These are phyloP conservation scores for Mobula birostris DNA, from an alignment of 2,113 vertebrate species.

Conservation along the genomic window DNA sequence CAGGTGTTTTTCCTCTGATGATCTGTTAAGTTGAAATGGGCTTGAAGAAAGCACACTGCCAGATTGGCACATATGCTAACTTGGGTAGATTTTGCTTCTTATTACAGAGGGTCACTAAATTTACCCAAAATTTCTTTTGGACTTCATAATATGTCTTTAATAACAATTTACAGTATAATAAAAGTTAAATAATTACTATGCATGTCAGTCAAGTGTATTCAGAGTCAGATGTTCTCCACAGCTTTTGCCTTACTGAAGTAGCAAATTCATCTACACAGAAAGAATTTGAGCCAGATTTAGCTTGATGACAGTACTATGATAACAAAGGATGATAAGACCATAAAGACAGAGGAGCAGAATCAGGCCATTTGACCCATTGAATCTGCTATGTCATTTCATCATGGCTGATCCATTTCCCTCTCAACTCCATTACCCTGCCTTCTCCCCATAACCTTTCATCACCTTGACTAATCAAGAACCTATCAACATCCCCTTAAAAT, in stretches of 20 bases:
- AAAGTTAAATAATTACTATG: not conserved
- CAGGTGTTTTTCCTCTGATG: not conserved
- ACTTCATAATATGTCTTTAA: not conserved
- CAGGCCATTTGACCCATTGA: no score
- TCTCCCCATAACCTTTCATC: no score
- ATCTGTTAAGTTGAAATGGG: not conserved
- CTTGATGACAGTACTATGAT: no score
- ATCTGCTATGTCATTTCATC: no score
- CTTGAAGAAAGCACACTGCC: not conserved
- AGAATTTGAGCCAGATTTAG: no score
- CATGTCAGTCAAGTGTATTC: not conserved
- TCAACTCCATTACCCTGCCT: no score
- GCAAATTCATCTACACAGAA: not conserved
- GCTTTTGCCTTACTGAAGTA: not conserved
- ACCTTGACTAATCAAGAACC: no score
- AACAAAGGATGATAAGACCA: not conserved
- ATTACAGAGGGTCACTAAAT: not conserved
- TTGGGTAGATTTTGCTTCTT: not conserved
- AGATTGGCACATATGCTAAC: not conserved
- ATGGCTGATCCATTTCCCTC: no score
- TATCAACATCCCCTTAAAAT: no score
- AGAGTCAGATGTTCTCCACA: not conserved
- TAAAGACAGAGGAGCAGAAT: no score
- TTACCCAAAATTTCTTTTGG: not conserved
- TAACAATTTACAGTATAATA: not conserved